phyloP scores from a whole-genome alignment of 2,113 vertebrate genomes.

The Danionella cerebrum region DNA sequence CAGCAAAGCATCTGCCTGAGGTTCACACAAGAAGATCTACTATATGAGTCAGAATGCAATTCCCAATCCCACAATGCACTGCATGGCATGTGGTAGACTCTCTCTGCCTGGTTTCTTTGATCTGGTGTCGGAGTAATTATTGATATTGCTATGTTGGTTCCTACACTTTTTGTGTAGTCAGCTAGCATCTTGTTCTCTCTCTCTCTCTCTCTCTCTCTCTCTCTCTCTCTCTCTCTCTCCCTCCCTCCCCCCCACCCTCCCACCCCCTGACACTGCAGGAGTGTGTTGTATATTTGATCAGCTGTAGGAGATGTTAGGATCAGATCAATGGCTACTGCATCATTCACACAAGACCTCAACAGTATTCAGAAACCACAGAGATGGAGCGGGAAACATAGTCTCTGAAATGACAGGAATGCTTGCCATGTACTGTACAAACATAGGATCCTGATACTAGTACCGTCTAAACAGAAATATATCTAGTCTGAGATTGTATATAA shows the following conservation, averaged over 20 bases:
- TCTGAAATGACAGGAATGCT: not conserved
- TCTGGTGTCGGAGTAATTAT: conserved; percentile 7
- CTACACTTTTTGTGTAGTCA: not conserved
- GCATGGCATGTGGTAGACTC: no score
- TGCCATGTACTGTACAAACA: not conserved
- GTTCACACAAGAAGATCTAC: not conserved
- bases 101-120: not conserved
- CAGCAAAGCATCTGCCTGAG: not conserved
- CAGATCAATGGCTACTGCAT: conserved; percentile 23
- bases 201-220: not conserved
- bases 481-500: no score
- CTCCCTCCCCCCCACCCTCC: no score
- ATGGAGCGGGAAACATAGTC: not conserved
- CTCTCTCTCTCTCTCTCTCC: no score
- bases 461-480: no score
- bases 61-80: not conserved
- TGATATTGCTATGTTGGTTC: conserved; percentile 9
- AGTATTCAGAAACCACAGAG: not conserved
- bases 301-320: conserved; percentile 7
- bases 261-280: conserved; percentile 21
- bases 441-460: no score
- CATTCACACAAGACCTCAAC: conserved; percentile 5
- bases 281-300: conserved; percentile 20
- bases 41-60: not conserved
- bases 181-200: not conserved